Conservation (phyloP, 2,113 vertebrate genomes). For the Chascanopsetta lugubris region DNA sequence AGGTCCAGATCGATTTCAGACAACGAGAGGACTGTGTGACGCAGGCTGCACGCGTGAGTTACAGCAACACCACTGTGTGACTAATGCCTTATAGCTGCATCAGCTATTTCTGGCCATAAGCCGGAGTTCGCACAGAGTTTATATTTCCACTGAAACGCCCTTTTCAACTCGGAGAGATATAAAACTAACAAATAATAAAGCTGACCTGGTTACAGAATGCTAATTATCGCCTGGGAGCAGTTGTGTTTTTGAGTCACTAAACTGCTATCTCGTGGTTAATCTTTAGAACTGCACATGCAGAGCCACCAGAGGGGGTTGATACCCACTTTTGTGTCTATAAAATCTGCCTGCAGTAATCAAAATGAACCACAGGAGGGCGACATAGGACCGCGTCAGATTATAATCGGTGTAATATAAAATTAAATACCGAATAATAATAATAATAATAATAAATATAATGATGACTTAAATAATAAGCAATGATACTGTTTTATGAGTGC, state of each 20-base stretch:
- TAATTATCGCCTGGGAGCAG: background rate
- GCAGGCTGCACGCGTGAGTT: constrained; percentile 2
- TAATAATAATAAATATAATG: too few relatives aligned
- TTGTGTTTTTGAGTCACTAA: background rate
- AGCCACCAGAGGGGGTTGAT: too few relatives aligned
- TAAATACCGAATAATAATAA: too few relatives aligned
- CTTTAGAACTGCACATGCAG: too few relatives aligned
- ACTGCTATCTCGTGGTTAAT: too few relatives aligned
- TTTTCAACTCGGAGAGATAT: constrained; percentile 14
- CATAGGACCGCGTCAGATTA: too few relatives aligned
- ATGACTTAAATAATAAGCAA: too few relatives aligned
- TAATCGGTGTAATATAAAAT: too few relatives aligned
- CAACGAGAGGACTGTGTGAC: constrained; percentile 31
- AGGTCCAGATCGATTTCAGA: background rate
- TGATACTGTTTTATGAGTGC: too few relatives aligned
- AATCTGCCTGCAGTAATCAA: too few relatives aligned
- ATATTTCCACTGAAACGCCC: constrained; percentile 37
- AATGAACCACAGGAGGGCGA: too few relatives aligned
- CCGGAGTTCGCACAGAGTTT: constrained; percentile 57
- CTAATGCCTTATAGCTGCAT: constrained; percentile 52
- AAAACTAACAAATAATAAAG: background rate
- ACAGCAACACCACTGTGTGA: constrained; percentile 50
- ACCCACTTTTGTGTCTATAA: too few relatives aligned
- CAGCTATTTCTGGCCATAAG: constrained; percentile 53
- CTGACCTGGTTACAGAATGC: background rate